Conservation (phyloP, 2,797 vertebrate genomes). For the Siniperca obscura region DNA sequence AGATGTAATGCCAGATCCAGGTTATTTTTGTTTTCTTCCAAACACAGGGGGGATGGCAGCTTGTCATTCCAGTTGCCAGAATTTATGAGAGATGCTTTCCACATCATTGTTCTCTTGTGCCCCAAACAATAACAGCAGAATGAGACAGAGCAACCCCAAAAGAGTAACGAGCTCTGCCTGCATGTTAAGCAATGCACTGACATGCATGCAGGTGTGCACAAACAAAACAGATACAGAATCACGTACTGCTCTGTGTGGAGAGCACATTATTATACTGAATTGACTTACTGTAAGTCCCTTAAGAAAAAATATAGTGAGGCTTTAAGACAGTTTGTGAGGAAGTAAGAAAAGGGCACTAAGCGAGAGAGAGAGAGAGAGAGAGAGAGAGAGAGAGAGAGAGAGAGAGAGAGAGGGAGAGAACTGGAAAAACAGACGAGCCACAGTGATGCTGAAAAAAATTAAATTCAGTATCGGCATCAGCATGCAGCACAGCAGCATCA, state of each 20-base stretch:
- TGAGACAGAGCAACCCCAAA: slow-evolving; percentile 45
- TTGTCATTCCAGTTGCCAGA: slow-evolving; percentile 57
- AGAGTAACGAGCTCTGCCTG: slow-evolving; percentile 40
- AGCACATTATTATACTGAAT: slow-evolving; percentile 12
- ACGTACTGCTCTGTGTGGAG: background rate
- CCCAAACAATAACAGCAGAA: slow-evolving; percentile 73
- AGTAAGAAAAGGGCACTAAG: slow-evolving; percentile 5
- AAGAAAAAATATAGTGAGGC: slow-evolving; percentile 39
- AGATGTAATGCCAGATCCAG: slow-evolving; percentile 27
- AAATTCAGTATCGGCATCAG: slow-evolving; percentile 67
- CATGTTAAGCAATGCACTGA: slow-evolving; percentile 34
- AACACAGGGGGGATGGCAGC: slow-evolving; percentile 47
- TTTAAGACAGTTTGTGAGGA: slow-evolving; percentile 23
- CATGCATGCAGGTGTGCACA: slow-evolving; percentile 31
- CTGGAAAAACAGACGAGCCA: slow-evolving; percentile 21
- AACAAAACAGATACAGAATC: background rate
- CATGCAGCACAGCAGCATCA: slow-evolving; percentile 67
- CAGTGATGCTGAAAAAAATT: slow-evolving; percentile 57
- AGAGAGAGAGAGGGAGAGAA: slow-evolving; percentile 23
- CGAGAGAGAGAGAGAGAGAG: slow-evolving; percentile 18
- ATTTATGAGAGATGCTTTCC: slow-evolving; percentile 60
- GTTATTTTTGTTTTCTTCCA: slow-evolving; percentile 62
- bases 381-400: slow-evolving; percentile 28
- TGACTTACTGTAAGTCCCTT: slow-evolving; percentile 27
- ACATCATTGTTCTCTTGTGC: slow-evolving; percentile 48